phyloP scores from a whole-genome alignment of 2,797 vertebrate genomes.

The Myotis findleyi region DNA sequence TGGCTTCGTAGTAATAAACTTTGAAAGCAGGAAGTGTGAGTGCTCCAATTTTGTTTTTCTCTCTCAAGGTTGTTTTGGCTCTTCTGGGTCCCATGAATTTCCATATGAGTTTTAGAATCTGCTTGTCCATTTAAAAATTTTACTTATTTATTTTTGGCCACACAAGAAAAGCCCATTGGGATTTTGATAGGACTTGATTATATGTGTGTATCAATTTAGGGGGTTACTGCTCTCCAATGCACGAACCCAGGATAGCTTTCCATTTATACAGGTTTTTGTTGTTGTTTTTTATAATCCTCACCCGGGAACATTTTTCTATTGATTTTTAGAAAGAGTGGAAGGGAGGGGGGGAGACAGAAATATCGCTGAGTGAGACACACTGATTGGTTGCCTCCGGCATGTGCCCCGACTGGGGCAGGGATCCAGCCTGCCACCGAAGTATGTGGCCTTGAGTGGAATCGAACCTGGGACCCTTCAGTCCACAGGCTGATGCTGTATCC shows the following conservation, averaged over 20 bases:
- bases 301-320: too few species aligned
- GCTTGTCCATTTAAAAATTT: not conserved
- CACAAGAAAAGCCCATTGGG: not conserved
- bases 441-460: not conserved
- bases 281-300: too few species aligned
- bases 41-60: not conserved
- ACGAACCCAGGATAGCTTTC: not conserved
- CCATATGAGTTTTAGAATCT: not conserved
- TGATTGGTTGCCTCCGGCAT: not conserved
- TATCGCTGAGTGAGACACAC: not conserved
- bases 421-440: not conserved
- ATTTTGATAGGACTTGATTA: not conserved
- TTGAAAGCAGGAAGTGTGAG: not conserved
- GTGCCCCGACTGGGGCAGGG: not conserved
- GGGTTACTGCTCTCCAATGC: not conserved
- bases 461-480: not conserved
- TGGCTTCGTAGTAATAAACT: not conserved
- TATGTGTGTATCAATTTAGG: not conserved
- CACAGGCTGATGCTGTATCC: not conserved
- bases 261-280: not conserved
- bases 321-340: too few species aligned
- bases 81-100: not conserved
- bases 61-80: not conserved
- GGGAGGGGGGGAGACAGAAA: not conserved
- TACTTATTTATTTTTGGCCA: too few species aligned